Evolutionary conservation across 2,888 invertebrate species (phyloP), one percentile per base, ranked within the genome.

Genomic region (Trypoxylon attenuatum): DNA sequence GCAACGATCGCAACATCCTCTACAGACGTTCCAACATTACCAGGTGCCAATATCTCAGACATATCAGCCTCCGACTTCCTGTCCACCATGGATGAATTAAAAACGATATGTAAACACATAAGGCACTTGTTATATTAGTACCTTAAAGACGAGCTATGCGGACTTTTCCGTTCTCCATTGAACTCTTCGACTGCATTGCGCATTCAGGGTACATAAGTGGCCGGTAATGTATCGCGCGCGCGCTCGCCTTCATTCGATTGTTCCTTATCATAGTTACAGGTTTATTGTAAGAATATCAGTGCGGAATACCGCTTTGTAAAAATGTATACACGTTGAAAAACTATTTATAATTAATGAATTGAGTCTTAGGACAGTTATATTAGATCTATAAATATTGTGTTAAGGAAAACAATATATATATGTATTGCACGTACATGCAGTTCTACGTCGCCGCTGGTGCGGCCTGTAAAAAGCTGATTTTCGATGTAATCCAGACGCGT

Each of bases 71-170:
- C 69, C 79, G 13, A 68, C 68, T 13, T 73, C 78, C 6, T 82
- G 81, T 64, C 81, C 82, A 29, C 79, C 82, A 3, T 82, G 82
- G 82, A 82, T 82, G 78, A 82, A 83, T 63, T 82, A 52, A 80
- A 61, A 6, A 16, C 13, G 8, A 46, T 13, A 10, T 16, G 23
- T 19, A 29, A 10, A 50, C 21, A n/a, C 38, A 39, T 8, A 55
- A 52, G 16, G 38, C 19, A 41, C 41, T 46, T 62, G 23, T 61
- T 53, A 56, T 58, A 50, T 52, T 51, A 57, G 60, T 69, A 72
- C 53, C 64, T 71, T 62, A 56, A 61, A 57, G 47, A 67, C 53
- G 50, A 42, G 46, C 27, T 38, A 53, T 62, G 54, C 46, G 53
- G 45, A 39, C 47, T 60, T 53, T 45, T 47, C 57, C 43, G 56